Base-by-base conservation (phyloP, 2,888 invertebrate genomes). In the Volucella zonaria region DNA sequence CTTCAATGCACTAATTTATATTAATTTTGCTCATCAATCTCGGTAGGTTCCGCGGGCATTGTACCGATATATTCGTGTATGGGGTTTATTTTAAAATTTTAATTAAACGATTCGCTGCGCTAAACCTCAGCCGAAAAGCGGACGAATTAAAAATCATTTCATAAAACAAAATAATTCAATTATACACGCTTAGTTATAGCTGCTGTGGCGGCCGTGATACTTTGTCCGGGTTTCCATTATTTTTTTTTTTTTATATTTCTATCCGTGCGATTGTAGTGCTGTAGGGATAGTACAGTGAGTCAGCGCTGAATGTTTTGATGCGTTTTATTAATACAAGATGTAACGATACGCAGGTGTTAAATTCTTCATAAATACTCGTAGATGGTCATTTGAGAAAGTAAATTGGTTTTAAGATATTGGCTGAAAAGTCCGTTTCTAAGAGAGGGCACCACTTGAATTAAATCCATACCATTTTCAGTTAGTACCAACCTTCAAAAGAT, bases 31-130 rank as follows among this genome's bases (percentile, higher is more conserved):
- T 75, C 47, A 67, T 79, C 58, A 74, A 75, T 86, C 62, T 49
- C 18, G 56, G 42, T 54, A 23, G 66, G 31, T 18, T 45, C 58
- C 47, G 38, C 67, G 74, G 47, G 40, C 58, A 43, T 68, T 56
- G 8, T 8, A 4, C 42, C 11, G 18, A 51, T 49, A 62, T 52
- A 40, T 38, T 38, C 40, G 3, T 31, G 51, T 42, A 52, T 15
- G 49, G 87, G 89, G 89, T 89, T 89, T 87, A 88, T 88, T 89
- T 89, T 89, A 88, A 89, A 89, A 89, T 89, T 89, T 90, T 90
- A 89, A 89, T 89, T 89, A 89, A 89, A 89, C 89, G 90, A 89
- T 89, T 89, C 89, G 90, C 89, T 89, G 87, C 89, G 88, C 89
- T 89, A 88, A 80, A 83, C 83, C 83, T 83, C 85, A 81, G 76